phyloP scores from a whole-genome alignment of 1,140 invertebrate species.

The Musca vetustissima region DNA sequence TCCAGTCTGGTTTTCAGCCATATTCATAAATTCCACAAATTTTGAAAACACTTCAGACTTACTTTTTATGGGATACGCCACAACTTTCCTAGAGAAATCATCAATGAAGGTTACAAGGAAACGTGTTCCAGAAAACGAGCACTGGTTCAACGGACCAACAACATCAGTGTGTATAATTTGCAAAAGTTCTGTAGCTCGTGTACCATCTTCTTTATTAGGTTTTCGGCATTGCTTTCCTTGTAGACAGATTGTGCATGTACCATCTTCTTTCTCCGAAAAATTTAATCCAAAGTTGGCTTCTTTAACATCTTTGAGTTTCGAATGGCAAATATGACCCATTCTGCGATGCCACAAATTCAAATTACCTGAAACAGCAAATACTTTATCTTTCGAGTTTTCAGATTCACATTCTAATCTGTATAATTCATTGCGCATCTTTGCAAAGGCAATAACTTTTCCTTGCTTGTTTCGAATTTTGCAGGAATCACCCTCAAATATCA shows the following conservation, averaged over 20 bases:
- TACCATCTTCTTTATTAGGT: conserved; percentile 1
- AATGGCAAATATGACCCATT: background rate
- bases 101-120: background rate
- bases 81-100: background rate
- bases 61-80: background rate
- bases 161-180: conserved; percentile 14
- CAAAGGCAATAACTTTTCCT: background rate
- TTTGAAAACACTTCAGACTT: background rate
- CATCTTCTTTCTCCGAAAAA: background rate
- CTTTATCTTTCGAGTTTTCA: too few relatives aligned
- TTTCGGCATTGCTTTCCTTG: background rate
- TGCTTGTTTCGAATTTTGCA: background rate
- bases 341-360: background rate
- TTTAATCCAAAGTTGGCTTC: background rate
- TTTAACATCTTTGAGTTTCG: background rate
- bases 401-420: background rate
- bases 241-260: too few relatives aligned
- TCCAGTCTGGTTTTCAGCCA: background rate
- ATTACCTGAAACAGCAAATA: too few relatives aligned
- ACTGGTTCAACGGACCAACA: too few relatives aligned
- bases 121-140: background rate
- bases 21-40: background rate
- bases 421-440: background rate
- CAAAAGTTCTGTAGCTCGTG: conserved; percentile 14
- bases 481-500: background rate